Evolutionary conservation across 2,113 vertebrate species (phyloP).

Genomic region (Halcyon malimbica): DNA sequence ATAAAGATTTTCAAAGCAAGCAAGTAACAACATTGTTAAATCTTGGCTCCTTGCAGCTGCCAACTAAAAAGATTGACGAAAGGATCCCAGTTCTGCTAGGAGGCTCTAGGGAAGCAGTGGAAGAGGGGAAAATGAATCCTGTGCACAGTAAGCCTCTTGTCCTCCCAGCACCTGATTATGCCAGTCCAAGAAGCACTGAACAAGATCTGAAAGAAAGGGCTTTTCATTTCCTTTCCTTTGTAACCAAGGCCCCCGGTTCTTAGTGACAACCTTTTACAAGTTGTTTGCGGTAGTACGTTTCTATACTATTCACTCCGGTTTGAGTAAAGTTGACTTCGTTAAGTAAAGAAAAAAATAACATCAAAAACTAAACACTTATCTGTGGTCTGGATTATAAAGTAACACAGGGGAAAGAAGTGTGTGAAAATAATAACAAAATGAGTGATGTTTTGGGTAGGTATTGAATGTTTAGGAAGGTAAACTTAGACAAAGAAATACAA

Average conservation of each 20-base stretch:
- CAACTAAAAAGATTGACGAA: neutral
- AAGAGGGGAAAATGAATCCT: neutral
- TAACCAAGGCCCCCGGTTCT: neutral
- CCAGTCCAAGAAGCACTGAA: neutral
- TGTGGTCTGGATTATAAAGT: neutral
- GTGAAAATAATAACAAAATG: neutral
- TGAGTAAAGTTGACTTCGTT: neutral
- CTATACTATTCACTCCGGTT: neutral
- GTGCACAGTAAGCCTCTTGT: neutral
- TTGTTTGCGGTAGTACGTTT: neutral
- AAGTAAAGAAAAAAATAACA: neutral
- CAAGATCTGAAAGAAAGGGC: neutral
- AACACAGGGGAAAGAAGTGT: neutral
- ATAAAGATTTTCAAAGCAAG: neutral
- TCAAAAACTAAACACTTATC: rapidly evolving
- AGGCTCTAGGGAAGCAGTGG: neutral
- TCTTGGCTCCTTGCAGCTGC: neutral
- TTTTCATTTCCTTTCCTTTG: slow-evolving; percentile 6
- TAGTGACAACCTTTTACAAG: neutral
- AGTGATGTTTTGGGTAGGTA: neutral
- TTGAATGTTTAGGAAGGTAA: neutral
- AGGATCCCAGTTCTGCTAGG: neutral
- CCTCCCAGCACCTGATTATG: neutral
- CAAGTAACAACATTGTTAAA: neutral
- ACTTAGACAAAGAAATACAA: neutral